These are phyloP conservation scores for Upupa epops DNA, from an alignment of 2,113 vertebrate species.

Conservation along the genomic window DNA sequence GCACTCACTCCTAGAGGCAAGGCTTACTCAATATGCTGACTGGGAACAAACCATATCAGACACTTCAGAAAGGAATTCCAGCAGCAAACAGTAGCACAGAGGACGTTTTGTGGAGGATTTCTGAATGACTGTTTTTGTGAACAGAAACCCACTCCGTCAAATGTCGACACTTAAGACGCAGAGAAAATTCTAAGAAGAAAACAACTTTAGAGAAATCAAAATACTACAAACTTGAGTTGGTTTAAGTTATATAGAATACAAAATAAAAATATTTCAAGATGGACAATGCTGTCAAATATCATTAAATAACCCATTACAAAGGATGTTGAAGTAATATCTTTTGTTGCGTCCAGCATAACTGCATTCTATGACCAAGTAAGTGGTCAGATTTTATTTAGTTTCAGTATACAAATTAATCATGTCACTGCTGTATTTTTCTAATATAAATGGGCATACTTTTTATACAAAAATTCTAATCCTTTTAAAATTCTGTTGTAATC, in stretches of 20 bases:
- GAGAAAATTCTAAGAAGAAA: not conserved
- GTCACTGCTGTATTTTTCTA: not conserved
- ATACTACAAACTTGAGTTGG: not conserved
- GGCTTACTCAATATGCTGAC: not conserved
- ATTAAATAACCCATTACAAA: not conserved
- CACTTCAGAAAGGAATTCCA: slow-evolving; percentile 27
- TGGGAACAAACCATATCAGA: slow-evolving; percentile 2
- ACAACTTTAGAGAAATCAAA: not conserved
- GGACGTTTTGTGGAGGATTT: slow-evolving; percentile 12
- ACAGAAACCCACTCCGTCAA: not conserved
- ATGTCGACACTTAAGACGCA: not conserved
- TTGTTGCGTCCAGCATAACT: not conserved
- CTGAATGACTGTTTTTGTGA: slow-evolving; percentile 16
- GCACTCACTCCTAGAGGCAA: not conserved
- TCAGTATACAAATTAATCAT: not conserved
- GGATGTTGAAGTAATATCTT: not conserved
- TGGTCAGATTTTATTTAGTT: not conserved
- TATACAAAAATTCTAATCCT: not conserved
- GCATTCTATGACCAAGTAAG: not conserved
- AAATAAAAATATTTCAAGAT: not conserved
- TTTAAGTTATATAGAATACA: not conserved
- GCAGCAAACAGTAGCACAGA: not conserved
- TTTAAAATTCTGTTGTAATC: not conserved
- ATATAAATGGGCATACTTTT: not conserved
- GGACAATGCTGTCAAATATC: not conserved